Conservation (phyloP, 2,797 vertebrate species). For the Falco novaeseelandiae region DNA sequence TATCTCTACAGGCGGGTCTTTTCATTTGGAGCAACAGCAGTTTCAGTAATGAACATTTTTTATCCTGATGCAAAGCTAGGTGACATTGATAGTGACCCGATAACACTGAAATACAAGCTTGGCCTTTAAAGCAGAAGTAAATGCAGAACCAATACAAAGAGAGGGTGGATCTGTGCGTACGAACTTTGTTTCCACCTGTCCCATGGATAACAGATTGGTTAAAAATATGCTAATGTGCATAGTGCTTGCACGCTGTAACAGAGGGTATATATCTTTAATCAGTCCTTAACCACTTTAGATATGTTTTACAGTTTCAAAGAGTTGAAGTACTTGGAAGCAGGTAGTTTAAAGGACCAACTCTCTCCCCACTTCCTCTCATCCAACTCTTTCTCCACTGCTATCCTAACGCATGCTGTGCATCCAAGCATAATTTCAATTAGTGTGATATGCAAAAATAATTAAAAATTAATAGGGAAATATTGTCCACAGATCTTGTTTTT, state of each 20-base stretch:
- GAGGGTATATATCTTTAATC: not conserved
- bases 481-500: not conserved
- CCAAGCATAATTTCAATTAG: not conserved
- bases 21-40: slow-evolving; percentile 31
- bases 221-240: not conserved
- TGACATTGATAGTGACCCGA: not conserved
- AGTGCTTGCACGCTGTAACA: not conserved
- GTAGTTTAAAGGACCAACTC: not conserved
- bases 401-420: not conserved
- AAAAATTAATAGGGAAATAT: not conserved
- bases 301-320: not conserved
- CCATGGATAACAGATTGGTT: not conserved
- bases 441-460: not conserved
- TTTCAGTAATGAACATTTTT: slow-evolving; percentile 31
- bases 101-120: not conserved
- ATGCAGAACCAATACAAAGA: not conserved
- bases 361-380: not conserved
- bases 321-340: not conserved
- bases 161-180: not conserved
- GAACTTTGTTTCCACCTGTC: not conserved
- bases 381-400: not conserved
- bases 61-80: not conserved
- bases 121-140: not conserved
- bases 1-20: not conserved
- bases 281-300: not conserved